Evolutionary conservation across 1,140 invertebrate species (phyloP).

Genomic region (Gonatopus flavifemur): DNA sequence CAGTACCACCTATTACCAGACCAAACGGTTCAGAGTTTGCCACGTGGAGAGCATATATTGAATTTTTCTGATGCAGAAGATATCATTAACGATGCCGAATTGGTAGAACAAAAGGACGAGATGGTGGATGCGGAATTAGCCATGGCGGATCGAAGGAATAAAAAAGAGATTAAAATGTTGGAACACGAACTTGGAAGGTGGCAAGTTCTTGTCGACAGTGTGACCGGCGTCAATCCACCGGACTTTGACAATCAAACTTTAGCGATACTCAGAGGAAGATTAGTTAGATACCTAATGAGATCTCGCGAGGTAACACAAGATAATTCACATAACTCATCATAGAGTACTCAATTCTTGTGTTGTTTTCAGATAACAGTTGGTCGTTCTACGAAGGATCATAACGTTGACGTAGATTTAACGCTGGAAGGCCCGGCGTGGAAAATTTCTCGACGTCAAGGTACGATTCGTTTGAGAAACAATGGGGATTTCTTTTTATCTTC

Average conservation of each 20-base stretch:
- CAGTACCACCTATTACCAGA: slow-evolving; percentile 91
- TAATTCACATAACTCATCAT: background rate
- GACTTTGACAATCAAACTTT: slow-evolving; percentile 91
- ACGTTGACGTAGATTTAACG: slow-evolving; percentile 91
- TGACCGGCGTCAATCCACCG: slow-evolving; percentile 75
- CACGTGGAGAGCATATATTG: slow-evolving; percentile 69
- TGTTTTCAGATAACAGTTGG: slow-evolving; percentile 83
- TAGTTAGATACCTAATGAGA: slow-evolving; percentile 93
- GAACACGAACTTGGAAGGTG: slow-evolving; percentile 89
- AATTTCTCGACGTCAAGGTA: slow-evolving; percentile 83
- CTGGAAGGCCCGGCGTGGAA: slow-evolving; percentile 88
- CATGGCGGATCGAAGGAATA: slow-evolving; percentile 69
- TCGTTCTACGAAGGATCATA: slow-evolving; percentile 83
- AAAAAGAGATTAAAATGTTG: slow-evolving; percentile 82
- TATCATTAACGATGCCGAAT: slow-evolving; percentile 79
- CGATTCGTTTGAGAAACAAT: slow-evolving; percentile 86
- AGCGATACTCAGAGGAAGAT: slow-evolving; percentile 87
- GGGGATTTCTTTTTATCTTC: slow-evolving; percentile 94
- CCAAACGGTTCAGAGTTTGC: slow-evolving; percentile 73
- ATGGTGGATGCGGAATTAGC: slow-evolving; percentile 69
- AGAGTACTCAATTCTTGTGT: slow-evolving; percentile 7
- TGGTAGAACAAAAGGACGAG: slow-evolving; percentile 79
- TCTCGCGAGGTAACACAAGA: slow-evolving; percentile 77
- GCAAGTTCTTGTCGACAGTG: slow-evolving; percentile 92
- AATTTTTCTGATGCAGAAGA: slow-evolving; percentile 94